Percentiles rank a stretch among this genome's conserved stretches.
phyloP scores from a whole-genome alignment of 2,113 vertebrate genomes.

The Hystrix cristata region DNA sequence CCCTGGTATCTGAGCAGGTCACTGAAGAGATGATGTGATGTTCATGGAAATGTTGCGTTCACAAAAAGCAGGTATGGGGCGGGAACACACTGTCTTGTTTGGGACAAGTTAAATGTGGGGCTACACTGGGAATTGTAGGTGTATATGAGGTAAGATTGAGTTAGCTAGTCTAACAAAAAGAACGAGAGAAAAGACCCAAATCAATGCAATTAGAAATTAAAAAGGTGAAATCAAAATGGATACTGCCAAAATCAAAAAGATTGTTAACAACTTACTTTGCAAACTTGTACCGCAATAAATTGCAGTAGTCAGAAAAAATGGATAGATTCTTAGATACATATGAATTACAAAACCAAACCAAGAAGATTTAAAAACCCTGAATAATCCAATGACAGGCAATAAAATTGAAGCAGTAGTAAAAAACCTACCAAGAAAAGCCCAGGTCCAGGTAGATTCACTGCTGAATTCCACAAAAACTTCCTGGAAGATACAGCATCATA shows the following conservation, averaged over 20 bases:
- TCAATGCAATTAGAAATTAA: not conserved
- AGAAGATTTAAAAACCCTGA: not conserved
- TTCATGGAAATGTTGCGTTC: not conserved
- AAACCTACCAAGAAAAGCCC: not conserved
- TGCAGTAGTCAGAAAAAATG: not conserved
- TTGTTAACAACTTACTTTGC: not conserved
- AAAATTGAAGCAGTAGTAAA: not conserved
- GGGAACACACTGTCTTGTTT: not conserved
- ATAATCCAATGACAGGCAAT: not conserved
- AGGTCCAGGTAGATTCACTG: not conserved
- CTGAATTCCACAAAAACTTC: not conserved
- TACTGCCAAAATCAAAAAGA: not conserved
- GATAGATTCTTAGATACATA: not conserved
- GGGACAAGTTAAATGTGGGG: not conserved
- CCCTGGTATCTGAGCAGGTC: not conserved
- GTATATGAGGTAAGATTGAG: not conserved
- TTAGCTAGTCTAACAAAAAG: not conserved
- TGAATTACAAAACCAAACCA: not conserved
- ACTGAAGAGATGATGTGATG: not conserved
- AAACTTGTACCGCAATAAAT: not conserved
- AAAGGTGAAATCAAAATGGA: not conserved
- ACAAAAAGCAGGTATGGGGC: not conserved
- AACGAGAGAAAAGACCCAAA: not conserved
- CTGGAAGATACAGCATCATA: not conserved
- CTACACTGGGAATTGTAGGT: not conserved